These are phyloP conservation scores for Colostygia pectinataria DNA, from an alignment of 2,888 invertebrate genomes.

Conservation along the genomic window DNA sequence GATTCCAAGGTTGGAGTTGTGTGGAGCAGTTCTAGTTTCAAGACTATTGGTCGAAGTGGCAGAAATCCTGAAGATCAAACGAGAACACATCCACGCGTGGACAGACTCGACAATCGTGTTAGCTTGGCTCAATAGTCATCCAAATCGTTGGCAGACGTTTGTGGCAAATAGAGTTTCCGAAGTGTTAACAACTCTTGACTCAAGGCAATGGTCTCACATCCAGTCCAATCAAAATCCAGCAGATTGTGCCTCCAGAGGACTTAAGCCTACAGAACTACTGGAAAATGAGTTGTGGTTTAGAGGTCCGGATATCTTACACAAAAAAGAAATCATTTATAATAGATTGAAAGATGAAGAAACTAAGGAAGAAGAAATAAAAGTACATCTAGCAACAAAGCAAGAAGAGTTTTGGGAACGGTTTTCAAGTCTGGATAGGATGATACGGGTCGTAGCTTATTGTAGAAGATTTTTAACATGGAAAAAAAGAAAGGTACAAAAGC, in stretches of 20 bases:
- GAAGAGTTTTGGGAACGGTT: not conserved
- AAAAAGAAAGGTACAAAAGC: not conserved
- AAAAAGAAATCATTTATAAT: not conserved
- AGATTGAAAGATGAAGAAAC: not conserved
- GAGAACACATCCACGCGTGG: not conserved
- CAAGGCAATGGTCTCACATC: slow-evolving; percentile 20
- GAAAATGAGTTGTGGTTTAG: slow-evolving; percentile 1
- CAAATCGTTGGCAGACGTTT: no score
- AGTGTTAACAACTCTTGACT: slow-evolving; percentile 2
- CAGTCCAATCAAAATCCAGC: slow-evolving; percentile 28
- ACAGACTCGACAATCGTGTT: slow-evolving; percentile 27
- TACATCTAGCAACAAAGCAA: not conserved
- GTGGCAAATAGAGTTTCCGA: not conserved
- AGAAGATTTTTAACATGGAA: not conserved
- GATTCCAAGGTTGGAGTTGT: slow-evolving; percentile 22
- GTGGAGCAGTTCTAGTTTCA: slow-evolving; percentile 15
- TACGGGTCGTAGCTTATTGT: not conserved
- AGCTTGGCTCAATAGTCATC: slow-evolving; percentile 24
- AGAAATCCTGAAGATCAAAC: not conserved
- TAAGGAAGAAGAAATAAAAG: not conserved
- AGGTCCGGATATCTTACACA: not conserved
- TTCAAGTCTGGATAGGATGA: not conserved
- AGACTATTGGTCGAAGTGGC: slow-evolving; percentile 20
- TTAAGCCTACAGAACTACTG: slow-evolving; percentile 5
- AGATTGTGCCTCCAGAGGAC: not conserved